Evolutionary conservation across 1,140 invertebrate genomes (phyloP).

Genomic region (Drosophila virilis): DNA sequence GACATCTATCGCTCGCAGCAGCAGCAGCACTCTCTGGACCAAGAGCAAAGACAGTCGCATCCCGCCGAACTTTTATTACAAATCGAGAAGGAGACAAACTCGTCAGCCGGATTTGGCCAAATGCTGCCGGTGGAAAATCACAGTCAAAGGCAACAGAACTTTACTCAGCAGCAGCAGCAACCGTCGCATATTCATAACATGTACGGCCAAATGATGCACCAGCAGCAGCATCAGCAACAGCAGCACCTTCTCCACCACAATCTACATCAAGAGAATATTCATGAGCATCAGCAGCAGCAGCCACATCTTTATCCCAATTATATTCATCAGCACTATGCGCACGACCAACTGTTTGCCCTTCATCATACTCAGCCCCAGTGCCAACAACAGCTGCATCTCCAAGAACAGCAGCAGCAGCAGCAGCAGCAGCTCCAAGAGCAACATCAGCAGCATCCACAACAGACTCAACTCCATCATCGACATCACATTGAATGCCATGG

Average conservation of each 20-base stretch:
- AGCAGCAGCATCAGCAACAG: slow-evolving; percentile 65
- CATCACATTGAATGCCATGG: slow-evolving; percentile 51
- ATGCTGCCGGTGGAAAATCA: slow-evolving; percentile 40
- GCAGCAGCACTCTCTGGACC: neutral
- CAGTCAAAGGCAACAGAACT: slow-evolving; percentile 41
- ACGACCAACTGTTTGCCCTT: slow-evolving; percentile 56
- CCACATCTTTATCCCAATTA: slow-evolving; percentile 50
- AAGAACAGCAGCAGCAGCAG: slow-evolving; percentile 17
- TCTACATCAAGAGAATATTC: slow-evolving; percentile 57
- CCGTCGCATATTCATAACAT: slow-evolving; percentile 60
- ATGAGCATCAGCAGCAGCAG: slow-evolving; percentile 52
- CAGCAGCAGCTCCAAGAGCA: slow-evolving; percentile 30
- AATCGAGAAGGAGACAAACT: slow-evolving; percentile 54
- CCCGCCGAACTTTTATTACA: slow-evolving; percentile 56
- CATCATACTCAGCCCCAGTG: slow-evolving; percentile 45
- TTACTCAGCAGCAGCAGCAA: slow-evolving; percentile 52
- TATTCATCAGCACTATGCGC: slow-evolving; percentile 49
- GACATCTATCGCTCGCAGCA: slow-evolving; percentile 39
- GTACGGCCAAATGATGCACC: slow-evolving; percentile 56
- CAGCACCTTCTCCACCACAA: slow-evolving; percentile 55
- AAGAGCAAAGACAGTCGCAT: slow-evolving; percentile 35
- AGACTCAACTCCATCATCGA: slow-evolving; percentile 9
- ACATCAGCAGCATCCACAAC: slow-evolving; percentile 12
- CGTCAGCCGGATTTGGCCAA: slow-evolving; percentile 34
- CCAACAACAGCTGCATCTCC: slow-evolving; percentile 32